Percentiles rank a stretch among this genome's conserved stretches.
Evolutionary conservation across 1,140 invertebrate genomes (phyloP).

Genomic region (Drosophila sturtevanti): DNA sequence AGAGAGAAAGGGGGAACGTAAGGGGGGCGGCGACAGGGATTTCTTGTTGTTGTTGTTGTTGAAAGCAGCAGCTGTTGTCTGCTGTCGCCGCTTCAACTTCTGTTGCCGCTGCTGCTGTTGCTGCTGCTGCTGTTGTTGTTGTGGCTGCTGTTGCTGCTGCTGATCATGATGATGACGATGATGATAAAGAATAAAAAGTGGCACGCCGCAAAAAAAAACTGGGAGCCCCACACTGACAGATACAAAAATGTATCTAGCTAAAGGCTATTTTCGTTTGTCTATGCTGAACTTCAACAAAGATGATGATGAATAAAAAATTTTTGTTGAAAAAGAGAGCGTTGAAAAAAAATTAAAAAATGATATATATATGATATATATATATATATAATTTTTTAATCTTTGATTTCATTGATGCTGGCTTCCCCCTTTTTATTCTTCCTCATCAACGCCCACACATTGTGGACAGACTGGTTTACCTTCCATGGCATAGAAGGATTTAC

Average conservation of each 20-base stretch:
- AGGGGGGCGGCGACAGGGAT: constrained; percentile 15
- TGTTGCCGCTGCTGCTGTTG: constrained; percentile 21
- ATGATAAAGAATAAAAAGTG: constrained; percentile 42
- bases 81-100: constrained; percentile 27
- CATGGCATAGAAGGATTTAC: constrained; percentile 97
- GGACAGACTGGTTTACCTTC: constrained; percentile 96
- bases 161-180: constrained; percentile 15
- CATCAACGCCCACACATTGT: constrained; percentile 94
- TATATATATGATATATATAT: too few relatives aligned
- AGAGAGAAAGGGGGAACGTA: not conserved
- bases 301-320: constrained; percentile 1
- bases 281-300: constrained; percentile 54
- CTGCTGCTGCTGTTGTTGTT: constrained; percentile 27
- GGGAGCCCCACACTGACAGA: constrained; percentile 28
- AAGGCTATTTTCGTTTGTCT: constrained; percentile 56
- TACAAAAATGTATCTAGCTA: constrained; percentile 57
- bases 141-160: constrained; percentile 26
- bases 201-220: constrained; percentile 43
- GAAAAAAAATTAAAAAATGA: too few relatives aligned
- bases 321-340: constrained; percentile 22
- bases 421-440: constrained; percentile 90
- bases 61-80: constrained; percentile 12
- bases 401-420: too few relatives aligned
- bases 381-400: not conserved
- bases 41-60: constrained; percentile 3